These are phyloP conservation scores for Leptobrachium ailaonicum DNA, from an alignment of 2,113 vertebrate species.

Conservation along the genomic window DNA sequence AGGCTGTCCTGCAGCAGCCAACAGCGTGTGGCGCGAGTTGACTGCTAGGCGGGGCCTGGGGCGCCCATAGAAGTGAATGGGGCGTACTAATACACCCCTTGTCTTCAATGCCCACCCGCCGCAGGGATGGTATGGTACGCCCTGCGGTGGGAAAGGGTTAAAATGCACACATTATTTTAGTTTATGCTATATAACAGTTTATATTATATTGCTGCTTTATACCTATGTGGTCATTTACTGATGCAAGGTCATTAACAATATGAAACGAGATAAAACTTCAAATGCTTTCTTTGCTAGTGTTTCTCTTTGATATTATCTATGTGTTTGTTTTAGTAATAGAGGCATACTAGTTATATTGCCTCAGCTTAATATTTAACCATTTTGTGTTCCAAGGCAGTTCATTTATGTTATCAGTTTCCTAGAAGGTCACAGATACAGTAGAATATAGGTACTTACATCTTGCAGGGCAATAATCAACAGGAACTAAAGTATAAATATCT, in stretches of 20 bases:
- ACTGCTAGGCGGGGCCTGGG: too few relatives aligned
- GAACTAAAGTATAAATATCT: constrained; percentile 53
- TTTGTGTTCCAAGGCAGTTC: constrained; percentile 59
- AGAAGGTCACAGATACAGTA: constrained; percentile 63
- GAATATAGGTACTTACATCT: constrained; percentile 58
- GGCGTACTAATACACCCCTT: too few relatives aligned
- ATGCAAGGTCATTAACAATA: constrained; percentile 40
- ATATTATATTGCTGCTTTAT: not conserved
- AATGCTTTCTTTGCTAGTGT: constrained; percentile 34
- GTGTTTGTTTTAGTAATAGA: constrained; percentile 66
- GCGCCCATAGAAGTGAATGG: too few relatives aligned
- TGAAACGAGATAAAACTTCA: constrained; percentile 33
- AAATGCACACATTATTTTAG: not conserved
- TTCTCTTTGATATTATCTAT: constrained; percentile 56
- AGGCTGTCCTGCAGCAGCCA: too few relatives aligned
- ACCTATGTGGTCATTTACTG: not conserved
- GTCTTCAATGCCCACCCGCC: too few relatives aligned
- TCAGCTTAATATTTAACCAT: constrained; percentile 65
- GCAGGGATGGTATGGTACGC: too few relatives aligned
- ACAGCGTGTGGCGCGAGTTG: too few relatives aligned
- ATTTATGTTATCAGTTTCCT: constrained; percentile 64
- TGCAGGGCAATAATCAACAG: constrained; percentile 60
- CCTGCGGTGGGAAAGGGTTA: too few relatives aligned
- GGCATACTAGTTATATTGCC: constrained; percentile 57
- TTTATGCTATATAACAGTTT: not conserved